These are phyloP conservation scores for Zaprionus nigranus DNA, from an alignment of 1,140 invertebrate species.

Conservation along the genomic window DNA sequence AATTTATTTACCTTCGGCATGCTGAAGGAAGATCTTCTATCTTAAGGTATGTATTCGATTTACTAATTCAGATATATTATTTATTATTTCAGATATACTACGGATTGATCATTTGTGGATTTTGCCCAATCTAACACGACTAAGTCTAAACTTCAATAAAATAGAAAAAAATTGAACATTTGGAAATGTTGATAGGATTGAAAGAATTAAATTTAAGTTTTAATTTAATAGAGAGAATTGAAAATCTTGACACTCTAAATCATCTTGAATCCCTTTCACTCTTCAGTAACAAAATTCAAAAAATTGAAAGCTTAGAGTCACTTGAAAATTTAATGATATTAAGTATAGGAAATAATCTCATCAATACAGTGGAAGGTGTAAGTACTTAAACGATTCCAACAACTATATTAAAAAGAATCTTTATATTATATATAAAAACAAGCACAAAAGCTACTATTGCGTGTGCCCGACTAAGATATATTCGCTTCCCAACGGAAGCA, in stretches of 20 bases:
- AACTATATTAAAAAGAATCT: too few relatives aligned
- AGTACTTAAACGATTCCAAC: neutral
- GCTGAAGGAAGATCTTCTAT: too few relatives aligned
- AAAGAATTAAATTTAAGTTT: constrained; percentile 93
- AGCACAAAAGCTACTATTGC: too few relatives aligned
- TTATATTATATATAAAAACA: too few relatives aligned
- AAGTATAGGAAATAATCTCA: constrained; percentile 92
- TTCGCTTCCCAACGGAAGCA: too few relatives aligned
- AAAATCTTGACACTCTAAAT: constrained; percentile 90
- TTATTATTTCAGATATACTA: constrained; percentile 89
- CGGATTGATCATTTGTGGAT: constrained; percentile 95
- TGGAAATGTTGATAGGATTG: constrained; percentile 91
- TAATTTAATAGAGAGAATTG: constrained; percentile 93
- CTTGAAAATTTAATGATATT: constrained; percentile 91
- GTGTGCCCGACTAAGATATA: too few relatives aligned
- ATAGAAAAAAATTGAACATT: constrained; percentile 96
- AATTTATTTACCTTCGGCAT: too few relatives aligned
- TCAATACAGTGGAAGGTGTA: constrained; percentile 3
- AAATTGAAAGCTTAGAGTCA: constrained; percentile 90
- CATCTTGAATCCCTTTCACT: constrained; percentile 91
- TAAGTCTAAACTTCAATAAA: constrained; percentile 95
- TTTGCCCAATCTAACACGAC: constrained; percentile 90
- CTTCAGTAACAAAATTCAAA: constrained; percentile 92
- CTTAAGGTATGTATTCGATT: too few relatives aligned
- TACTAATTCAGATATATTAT: neutral